phyloP scores from a whole-genome alignment of 1,140 invertebrate species.

The Venustaconcha ellipsiformis region DNA sequence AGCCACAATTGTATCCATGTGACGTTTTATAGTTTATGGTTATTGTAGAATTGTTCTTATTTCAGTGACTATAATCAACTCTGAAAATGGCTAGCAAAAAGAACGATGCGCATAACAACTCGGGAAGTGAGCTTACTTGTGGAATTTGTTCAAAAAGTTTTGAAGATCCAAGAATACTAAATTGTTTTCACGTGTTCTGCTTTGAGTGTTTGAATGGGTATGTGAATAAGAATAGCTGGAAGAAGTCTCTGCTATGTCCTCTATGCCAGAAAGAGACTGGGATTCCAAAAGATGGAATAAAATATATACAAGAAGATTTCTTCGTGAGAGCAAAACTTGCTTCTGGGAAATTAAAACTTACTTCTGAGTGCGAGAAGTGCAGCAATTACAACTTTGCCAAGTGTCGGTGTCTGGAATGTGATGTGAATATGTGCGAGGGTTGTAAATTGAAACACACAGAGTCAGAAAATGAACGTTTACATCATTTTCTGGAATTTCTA shows the following conservation, averaged over 20 bases:
- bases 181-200: conserved; percentile 29
- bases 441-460: conserved; percentile 21
- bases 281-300: conserved; percentile 28
- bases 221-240: conserved; percentile 30
- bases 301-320: conserved; percentile 10
- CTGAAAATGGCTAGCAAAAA: not conserved
- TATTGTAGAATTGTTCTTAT: too few species aligned
- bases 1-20: too few species aligned
- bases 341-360: conserved; percentile 8
- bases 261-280: conserved; percentile 27
- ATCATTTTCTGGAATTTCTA: conserved; percentile 27
- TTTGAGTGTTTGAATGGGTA: conserved; percentile 24
- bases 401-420: conserved; percentile 24
- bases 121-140: conserved; percentile 17
- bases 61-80: too few species aligned
- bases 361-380: conserved; percentile 23
- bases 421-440: conserved; percentile 18
- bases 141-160: conserved; percentile 24
- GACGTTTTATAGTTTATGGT: too few species aligned
- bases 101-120: conserved; percentile 5
- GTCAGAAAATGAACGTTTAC: conserved; percentile 22
- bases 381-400: conserved; percentile 3
- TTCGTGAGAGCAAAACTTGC: conserved; percentile 19
- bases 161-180: conserved; percentile 18
- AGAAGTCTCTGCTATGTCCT: conserved; percentile 23